Evolutionary conservation across 2,888 invertebrate genomes (phyloP).

Genomic region (Stenotaenia linearis): DNA sequence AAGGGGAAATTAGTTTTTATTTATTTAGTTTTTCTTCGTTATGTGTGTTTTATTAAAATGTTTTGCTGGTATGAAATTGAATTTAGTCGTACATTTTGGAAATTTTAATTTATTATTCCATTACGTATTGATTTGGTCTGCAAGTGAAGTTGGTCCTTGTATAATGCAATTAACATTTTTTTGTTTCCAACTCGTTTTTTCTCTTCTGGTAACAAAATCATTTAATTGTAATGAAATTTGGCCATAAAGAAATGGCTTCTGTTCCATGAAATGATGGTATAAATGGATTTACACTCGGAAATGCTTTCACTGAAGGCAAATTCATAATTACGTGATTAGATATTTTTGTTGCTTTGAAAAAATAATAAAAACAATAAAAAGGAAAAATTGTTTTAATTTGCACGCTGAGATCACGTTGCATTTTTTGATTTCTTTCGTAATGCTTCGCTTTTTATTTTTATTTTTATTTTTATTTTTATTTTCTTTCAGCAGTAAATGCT

Average conservation of each 20-base stretch:
- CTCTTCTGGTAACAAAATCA: not conserved
- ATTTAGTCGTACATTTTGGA: not conserved
- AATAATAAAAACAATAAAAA: not conserved
- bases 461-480: not conserved
- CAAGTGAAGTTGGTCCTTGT: not conserved
- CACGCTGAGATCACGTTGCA: not conserved
- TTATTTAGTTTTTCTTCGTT: not conserved
- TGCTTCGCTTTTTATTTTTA: not conserved
- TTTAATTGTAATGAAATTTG: constrained; percentile 11
- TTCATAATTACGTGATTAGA: not conserved
- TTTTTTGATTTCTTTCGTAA: not conserved
- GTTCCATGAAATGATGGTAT: constrained; percentile 2
- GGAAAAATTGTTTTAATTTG: not conserved
- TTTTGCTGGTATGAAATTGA: not conserved
- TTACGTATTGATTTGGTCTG: not conserved
- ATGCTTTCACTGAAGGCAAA: not conserved
- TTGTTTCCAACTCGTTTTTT: not conserved
- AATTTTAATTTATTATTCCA: not conserved
- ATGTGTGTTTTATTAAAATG: not conserved
- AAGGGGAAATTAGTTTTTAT: not conserved
- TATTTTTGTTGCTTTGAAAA: not conserved
- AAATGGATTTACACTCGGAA: constrained; percentile 2
- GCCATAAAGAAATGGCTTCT: not conserved
- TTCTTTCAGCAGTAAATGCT: too few species aligned
- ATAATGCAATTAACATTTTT: not conserved